A percentile compares a stretch with the other conserved stretches of the same genome.
Conservation (phyloP, 2,113 vertebrate genomes). For the Gallinago undulata region DNA sequence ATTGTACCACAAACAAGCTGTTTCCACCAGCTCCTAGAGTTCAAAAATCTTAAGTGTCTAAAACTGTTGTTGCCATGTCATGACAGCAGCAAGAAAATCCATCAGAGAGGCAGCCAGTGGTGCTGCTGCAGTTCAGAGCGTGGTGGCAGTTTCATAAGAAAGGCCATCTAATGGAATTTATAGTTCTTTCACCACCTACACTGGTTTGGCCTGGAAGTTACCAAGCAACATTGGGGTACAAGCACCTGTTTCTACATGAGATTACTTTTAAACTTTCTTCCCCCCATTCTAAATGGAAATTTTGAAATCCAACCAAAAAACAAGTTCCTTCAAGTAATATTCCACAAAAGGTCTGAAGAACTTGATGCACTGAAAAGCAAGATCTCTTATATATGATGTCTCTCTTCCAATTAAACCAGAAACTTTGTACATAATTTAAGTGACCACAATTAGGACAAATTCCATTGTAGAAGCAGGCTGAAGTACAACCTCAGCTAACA, state of each 20-base stretch:
- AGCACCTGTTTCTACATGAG: background rate
- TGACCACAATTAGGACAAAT: background rate
- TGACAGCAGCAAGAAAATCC: background rate
- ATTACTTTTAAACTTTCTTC: background rate
- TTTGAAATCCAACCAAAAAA: background rate
- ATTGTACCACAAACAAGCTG: background rate
- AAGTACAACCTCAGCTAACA: background rate
- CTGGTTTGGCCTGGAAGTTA: background rate
- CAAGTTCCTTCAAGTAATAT: background rate
- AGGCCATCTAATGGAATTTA: background rate
- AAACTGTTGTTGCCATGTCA: background rate
- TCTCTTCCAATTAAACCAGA: background rate
- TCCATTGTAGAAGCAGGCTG: background rate
- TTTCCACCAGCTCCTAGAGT: background rate
- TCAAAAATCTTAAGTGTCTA: background rate
- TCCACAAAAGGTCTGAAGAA: background rate
- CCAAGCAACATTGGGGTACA: accelerated
- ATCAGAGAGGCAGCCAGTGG: background rate
- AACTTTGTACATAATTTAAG: background rate
- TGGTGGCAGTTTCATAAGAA: background rate
- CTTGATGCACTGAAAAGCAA: background rate
- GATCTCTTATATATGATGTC: background rate
- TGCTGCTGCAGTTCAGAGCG: background rate
- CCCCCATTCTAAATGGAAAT: background rate
- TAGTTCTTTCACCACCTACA: background rate